Evolutionary conservation across 2,888 invertebrate genomes (phyloP).

Genomic region (Phengaris arion): DNA sequence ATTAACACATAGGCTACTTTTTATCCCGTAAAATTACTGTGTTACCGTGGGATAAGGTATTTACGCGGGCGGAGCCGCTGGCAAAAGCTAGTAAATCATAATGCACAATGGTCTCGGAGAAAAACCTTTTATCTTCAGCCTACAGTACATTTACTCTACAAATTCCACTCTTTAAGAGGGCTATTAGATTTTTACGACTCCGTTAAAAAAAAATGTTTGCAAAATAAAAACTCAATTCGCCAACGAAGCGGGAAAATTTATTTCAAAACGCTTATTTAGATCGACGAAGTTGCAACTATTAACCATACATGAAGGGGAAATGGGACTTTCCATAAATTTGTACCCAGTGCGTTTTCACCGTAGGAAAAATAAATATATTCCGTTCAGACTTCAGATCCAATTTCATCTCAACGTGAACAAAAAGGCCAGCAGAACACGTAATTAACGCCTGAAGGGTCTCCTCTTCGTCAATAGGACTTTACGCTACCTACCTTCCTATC

Average conservation of each 20-base stretch:
- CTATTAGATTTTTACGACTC: background rate
- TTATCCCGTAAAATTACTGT: too few species aligned
- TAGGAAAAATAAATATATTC: too few species aligned
- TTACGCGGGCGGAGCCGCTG: too few species aligned
- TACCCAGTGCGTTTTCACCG: too few species aligned
- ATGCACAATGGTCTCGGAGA: background rate
- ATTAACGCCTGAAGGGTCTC: too few species aligned
- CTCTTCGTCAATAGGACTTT: too few species aligned
- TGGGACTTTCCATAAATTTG: background rate
- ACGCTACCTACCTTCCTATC: too few species aligned
- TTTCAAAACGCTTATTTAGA: constrained; percentile 5
- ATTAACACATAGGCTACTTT: too few species aligned
- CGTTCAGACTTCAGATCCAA: too few species aligned
- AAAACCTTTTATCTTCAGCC: background rate
- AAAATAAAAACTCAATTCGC: constrained; percentile 14
- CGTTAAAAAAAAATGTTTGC: constrained; percentile 5
- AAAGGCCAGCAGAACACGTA: too few species aligned
- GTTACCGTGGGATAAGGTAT: too few species aligned
- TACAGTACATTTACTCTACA: constrained; percentile 13
- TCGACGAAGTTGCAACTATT: background rate
- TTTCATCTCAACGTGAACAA: too few species aligned
- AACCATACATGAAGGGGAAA: background rate
- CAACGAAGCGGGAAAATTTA: constrained; percentile 5
- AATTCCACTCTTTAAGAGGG: background rate
- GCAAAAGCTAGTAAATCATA: background rate